These are phyloP conservation scores for Tyto alba DNA, from an alignment of 2,113 vertebrate species.

Conservation along the genomic window DNA sequence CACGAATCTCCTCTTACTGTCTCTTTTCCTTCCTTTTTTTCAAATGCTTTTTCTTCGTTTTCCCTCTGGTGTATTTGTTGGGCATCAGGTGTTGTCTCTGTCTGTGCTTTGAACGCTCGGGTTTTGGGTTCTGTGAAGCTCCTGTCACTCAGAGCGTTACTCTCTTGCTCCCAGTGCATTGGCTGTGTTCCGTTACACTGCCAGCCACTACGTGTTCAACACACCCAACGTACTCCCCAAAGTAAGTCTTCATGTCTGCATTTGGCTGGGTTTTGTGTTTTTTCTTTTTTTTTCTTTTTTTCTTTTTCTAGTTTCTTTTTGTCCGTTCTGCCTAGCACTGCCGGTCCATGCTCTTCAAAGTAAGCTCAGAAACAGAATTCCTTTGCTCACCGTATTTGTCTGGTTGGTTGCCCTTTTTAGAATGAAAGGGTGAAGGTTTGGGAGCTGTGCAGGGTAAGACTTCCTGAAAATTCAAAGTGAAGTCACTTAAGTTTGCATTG, in stretches of 20 bases:
- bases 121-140: neutral
- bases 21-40: neutral
- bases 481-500: neutral
- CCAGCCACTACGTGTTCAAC: rapidly evolving
- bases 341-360: neutral
- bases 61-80: neutral
- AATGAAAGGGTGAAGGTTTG: neutral
- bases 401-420: neutral
- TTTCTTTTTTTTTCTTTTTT: too few relatives aligned
- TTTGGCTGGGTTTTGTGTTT: too few relatives aligned
- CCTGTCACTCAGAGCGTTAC: rapidly evolving
- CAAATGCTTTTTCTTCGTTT: neutral
- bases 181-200: neutral
- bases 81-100: too few relatives aligned
- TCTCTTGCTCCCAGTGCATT: neutral
- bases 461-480: neutral
- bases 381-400: neutral
- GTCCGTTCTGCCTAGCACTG: neutral
- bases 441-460: neutral
- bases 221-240: neutral
- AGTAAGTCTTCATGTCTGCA: neutral
- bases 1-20: neutral
- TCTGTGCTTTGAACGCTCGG: rapidly evolving
- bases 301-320: neutral
- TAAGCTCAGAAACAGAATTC: neutral